Conservation (phyloP, 2,888 invertebrate species). For the Drosophila fungiperda region DNA sequence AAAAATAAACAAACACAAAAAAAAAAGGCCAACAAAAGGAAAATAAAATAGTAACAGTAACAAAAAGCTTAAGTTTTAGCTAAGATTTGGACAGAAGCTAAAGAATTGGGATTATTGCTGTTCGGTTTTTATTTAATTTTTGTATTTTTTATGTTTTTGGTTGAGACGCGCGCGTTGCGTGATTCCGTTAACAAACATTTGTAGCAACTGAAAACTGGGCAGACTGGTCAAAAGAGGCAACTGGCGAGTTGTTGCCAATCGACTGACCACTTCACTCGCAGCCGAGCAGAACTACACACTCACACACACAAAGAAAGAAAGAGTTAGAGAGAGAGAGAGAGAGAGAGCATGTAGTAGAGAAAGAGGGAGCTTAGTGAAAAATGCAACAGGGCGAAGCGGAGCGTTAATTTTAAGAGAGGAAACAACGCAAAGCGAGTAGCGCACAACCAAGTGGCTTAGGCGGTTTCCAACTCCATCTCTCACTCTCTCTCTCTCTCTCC, state of each 20-base stretch:
- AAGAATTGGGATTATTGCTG: constrained; percentile 41
- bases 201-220: constrained; percentile 71
- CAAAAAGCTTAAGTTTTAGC: constrained; percentile 1
- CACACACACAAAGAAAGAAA: constrained; percentile 3
- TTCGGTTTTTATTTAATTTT: constrained; percentile 13
- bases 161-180: constrained; percentile 61
- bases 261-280: constrained; percentile 76
- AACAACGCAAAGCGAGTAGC: constrained; percentile 23
- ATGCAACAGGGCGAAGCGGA: constrained; percentile 52
- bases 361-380: constrained; percentile 46
- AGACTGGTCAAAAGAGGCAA: constrained; percentile 59
- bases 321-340: neutral
- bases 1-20: constrained; percentile 23
- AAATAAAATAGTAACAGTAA: constrained; percentile 16
- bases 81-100: constrained; percentile 12
- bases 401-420: constrained; percentile 57
- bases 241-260: constrained; percentile 68
- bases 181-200: constrained; percentile 77
- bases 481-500: too few species aligned
- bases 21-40: constrained; percentile 45
- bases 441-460: constrained; percentile 33
- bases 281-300: constrained; percentile 61
- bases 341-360: neutral
- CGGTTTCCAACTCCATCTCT: constrained; percentile 11
- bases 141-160: constrained; percentile 11